Conservation (phyloP, 2,888 invertebrate genomes). For the Thumatha senex region DNA sequence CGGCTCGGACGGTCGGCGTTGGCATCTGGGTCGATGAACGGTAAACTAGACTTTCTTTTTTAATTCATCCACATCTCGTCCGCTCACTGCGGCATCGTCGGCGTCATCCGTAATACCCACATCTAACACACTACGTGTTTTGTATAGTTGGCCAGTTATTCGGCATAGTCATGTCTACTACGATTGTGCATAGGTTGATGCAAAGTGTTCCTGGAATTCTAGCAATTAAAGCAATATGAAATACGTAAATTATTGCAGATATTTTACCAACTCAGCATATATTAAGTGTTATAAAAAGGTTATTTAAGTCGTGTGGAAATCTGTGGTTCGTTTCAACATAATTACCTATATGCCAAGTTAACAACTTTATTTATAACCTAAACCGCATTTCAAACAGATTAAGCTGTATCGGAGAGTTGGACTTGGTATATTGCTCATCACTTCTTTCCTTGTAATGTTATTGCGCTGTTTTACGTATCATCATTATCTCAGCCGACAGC, state of each 20-base stretch:
- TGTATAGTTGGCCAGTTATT: conserved; percentile 10
- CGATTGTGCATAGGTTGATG: conserved; percentile 1
- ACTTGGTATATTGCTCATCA: neutral
- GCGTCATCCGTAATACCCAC: conserved; percentile 37
- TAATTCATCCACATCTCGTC: conserved; percentile 53
- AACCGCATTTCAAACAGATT: neutral
- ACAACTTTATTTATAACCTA: conserved; percentile 3
- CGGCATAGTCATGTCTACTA: neutral
- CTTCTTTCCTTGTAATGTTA: neutral
- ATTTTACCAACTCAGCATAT: conserved; percentile 7
- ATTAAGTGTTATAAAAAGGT: conserved; percentile 14
- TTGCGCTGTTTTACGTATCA: neutral
- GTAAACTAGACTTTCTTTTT: conserved; percentile 76
- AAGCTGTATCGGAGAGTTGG: neutral
- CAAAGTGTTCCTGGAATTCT: conserved; percentile 4
- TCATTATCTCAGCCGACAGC: neutral
- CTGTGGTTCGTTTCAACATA: conserved; percentile 4
- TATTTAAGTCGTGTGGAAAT: conserved; percentile 2
- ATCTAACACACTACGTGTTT: conserved; percentile 18
- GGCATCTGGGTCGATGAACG: conserved; percentile 77
- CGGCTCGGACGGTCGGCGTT: conserved; percentile 19
- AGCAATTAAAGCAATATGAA: neutral
- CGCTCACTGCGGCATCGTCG: conserved; percentile 27
- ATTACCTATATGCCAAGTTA: conserved; percentile 5
- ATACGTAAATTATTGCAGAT: conserved; percentile 7